Evolutionary conservation across 1,140 invertebrate genomes (phyloP).

Genomic region (Physella acuta): DNA sequence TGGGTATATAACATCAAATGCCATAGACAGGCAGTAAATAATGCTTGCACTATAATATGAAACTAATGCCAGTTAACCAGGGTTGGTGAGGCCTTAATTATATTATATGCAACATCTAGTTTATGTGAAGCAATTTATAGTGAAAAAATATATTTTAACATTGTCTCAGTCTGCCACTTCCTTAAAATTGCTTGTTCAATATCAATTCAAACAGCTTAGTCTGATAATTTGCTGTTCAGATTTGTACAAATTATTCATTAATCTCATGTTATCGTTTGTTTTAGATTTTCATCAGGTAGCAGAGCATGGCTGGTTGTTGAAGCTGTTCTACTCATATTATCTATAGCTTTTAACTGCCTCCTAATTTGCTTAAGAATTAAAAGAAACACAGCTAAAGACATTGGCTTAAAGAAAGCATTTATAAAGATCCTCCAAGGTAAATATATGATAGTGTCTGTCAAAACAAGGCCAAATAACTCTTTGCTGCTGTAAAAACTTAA

Average conservation of each 20-base stretch:
- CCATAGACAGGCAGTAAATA: neutral
- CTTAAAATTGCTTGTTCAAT: too few species aligned
- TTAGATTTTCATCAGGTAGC: neutral
- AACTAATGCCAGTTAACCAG: too few species aligned
- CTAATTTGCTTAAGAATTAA: constrained; percentile 7
- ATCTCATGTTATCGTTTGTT: too few species aligned
- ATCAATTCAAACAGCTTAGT: too few species aligned
- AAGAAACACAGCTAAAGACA: neutral
- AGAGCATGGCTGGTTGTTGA: neutral
- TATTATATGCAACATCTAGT: too few species aligned
- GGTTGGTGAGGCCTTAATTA: too few species aligned
- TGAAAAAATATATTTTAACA: too few species aligned
- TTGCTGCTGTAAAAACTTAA: neutral
- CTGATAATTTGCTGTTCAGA: too few species aligned
- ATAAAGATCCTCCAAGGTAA: constrained; percentile 15
- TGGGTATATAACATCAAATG: neutral
- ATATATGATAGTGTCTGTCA: neutral
- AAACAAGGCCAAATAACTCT: constrained; percentile 34
- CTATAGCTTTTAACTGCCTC: neutral
- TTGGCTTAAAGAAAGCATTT: constrained; percentile 7
- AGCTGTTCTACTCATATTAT: neutral
- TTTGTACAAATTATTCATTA: too few species aligned
- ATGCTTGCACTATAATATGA: neutral
- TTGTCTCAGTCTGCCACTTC: too few species aligned
- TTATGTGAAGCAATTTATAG: too few species aligned